Evolutionary conservation across 2,113 vertebrate species (phyloP).

Genomic region (Chaenocephalus aceratus): DNA sequence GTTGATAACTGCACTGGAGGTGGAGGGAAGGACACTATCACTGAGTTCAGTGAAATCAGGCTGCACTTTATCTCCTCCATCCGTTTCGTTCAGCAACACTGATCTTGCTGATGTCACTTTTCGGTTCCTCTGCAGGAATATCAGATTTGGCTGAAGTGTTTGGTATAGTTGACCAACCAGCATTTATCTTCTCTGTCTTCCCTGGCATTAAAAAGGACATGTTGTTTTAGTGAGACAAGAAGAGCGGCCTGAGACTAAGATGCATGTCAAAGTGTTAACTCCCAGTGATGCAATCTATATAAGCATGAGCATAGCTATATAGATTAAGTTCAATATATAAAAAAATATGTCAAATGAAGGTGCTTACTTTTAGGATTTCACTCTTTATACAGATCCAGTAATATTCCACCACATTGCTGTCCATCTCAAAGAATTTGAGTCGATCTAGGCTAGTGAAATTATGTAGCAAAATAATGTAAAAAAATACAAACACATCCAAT

Average conservation of each 20-base stretch:
- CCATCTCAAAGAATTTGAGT: no score
- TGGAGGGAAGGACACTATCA: neutral
- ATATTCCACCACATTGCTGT: no score
- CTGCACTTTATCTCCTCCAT: constrained; percentile 3
- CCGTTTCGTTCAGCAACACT: constrained; percentile 12
- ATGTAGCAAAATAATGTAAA: no score
- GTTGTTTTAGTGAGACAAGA: neutral
- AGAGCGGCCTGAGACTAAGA: neutral
- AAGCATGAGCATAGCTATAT: neutral
- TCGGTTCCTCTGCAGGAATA: neutral
- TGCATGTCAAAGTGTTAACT: neutral
- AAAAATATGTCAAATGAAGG: no score
- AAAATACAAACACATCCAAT: no score
- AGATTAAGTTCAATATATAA: neutral
- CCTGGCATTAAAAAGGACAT: neutral
- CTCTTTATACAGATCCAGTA: no score
- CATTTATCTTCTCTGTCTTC: constrained; percentile 11
- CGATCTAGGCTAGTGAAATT: no score
- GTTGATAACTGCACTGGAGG: neutral
- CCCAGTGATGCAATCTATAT: neutral
- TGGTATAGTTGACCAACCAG: constrained; percentile 14
- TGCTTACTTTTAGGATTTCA: no score
- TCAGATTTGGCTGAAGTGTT: constrained; percentile 5
- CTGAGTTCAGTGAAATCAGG: neutral
- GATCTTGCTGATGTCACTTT: constrained; percentile 9